phyloP scores from a whole-genome alignment of 2,888 invertebrate species.

The Drosophila nigritarsus region DNA sequence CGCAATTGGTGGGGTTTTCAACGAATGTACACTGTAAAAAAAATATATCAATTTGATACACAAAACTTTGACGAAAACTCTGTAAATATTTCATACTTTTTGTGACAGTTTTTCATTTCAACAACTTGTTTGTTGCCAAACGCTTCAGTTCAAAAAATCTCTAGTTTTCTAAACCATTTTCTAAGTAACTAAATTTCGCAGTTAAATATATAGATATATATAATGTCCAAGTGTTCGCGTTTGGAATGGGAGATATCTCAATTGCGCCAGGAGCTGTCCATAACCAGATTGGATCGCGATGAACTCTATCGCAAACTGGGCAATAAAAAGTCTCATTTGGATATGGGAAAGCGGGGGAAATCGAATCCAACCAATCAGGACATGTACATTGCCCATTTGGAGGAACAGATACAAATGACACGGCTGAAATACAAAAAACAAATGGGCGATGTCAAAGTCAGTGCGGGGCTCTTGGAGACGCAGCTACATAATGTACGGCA shows the following conservation, averaged over 20 bases:
- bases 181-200: slow-evolving; percentile 30
- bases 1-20: slow-evolving; percentile 7
- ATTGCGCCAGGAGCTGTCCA: slow-evolving; percentile 45
- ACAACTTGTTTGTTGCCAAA: not conserved
- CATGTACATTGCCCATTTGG: slow-evolving; percentile 54
- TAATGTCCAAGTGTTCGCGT: slow-evolving; percentile 36
- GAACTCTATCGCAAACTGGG: slow-evolving; percentile 21
- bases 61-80: not conserved
- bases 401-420: slow-evolving; percentile 53
- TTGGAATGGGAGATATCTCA: slow-evolving; percentile 40
- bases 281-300: slow-evolving; percentile 25
- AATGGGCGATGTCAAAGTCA: slow-evolving; percentile 50
- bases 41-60: not conserved
- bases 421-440: slow-evolving; percentile 53
- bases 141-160: slow-evolving; percentile 7
- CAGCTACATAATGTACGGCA: slow-evolving; percentile 48
- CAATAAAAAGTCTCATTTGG: not conserved
- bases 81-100: not conserved
- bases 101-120: not conserved
- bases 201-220: not conserved
- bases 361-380: slow-evolving; percentile 29
- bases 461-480: slow-evolving; percentile 50
- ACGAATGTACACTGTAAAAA: not conserved
- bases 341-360: not conserved
- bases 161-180: slow-evolving; percentile 10